These are phyloP conservation scores for Galerucella calmariensis DNA, from an alignment of 2,888 invertebrate species.

Conservation along the genomic window DNA sequence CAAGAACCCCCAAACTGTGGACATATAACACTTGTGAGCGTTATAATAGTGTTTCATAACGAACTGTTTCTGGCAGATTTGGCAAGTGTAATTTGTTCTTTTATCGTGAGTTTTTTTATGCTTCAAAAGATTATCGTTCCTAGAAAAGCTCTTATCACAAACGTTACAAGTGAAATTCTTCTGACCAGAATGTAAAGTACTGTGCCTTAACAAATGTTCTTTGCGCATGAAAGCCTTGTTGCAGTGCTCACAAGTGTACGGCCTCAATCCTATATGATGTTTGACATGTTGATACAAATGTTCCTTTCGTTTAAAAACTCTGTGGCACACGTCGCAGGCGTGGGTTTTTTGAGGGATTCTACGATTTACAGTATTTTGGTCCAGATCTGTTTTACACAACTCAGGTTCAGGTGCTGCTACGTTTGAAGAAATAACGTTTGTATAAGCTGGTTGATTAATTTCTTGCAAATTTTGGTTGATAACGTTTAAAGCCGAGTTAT, in stretches of 20 bases:
- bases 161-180: slow-evolving; percentile 74
- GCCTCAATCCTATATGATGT: slow-evolving; percentile 74
- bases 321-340: slow-evolving; percentile 71
- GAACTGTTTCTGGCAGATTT: slow-evolving; percentile 74
- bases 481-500: slow-evolving; percentile 51
- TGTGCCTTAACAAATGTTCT: slow-evolving; percentile 75
- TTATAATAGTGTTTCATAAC: slow-evolving; percentile 75
- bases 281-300: slow-evolving; percentile 77
- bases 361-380: slow-evolving; percentile 31
- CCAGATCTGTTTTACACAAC: slow-evolving; percentile 24
- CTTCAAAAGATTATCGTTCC: slow-evolving; percentile 71
- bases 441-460: slow-evolving; percentile 37
- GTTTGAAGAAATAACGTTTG: slow-evolving; percentile 41
- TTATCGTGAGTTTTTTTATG: slow-evolving; percentile 71
- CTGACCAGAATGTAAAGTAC: slow-evolving; percentile 75
- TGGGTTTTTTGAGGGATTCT: slow-evolving; percentile 47
- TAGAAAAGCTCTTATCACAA: slow-evolving; percentile 68
- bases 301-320: slow-evolving; percentile 76
- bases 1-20: slow-evolving; percentile 49
- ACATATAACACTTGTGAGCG: slow-evolving; percentile 67
- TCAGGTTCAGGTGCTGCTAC: slow-evolving; percentile 18
- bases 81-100: slow-evolving; percentile 71
- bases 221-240: slow-evolving; percentile 76
- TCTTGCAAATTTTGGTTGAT: slow-evolving; percentile 47
- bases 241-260: slow-evolving; percentile 74